phyloP scores from a whole-genome alignment of 2,113 vertebrate species.

The Notarius lentiginosus region DNA sequence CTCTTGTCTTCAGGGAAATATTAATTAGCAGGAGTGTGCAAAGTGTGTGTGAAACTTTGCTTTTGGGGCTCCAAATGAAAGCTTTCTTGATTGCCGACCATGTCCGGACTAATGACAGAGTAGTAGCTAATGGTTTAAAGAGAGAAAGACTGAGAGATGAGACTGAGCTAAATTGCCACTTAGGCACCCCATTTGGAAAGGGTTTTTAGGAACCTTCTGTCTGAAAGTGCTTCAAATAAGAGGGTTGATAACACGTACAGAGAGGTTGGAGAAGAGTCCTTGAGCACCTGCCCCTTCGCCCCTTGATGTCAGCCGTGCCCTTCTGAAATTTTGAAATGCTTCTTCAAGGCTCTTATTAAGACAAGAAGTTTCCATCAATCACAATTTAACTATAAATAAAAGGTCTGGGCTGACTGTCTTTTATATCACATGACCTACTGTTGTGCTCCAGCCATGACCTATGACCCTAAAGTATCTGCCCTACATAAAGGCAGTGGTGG shows the following conservation, averaged over 20 bases:
- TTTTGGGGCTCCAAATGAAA: slow-evolving; percentile 20
- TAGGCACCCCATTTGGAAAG: slow-evolving; percentile 1
- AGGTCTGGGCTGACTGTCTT: not conserved
- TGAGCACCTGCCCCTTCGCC: not conserved
- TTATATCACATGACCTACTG: not conserved
- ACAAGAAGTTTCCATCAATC: not conserved
- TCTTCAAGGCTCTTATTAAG: not conserved
- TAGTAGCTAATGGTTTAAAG: slow-evolving; percentile 41
- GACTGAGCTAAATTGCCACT: slow-evolving; percentile 37
- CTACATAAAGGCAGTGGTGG: not conserved
- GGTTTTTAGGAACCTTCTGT: slow-evolving; percentile 10
- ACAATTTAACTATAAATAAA: not conserved
- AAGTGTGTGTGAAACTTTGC: slow-evolving; percentile 36
- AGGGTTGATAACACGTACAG: slow-evolving; percentile 40
- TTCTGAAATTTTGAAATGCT: not conserved
- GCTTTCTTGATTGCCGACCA: slow-evolving; percentile 44
- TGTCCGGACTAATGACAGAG: slow-evolving; percentile 26
- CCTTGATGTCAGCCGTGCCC: not conserved
- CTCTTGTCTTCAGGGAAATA: slow-evolving; percentile 42
- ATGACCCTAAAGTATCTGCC: not conserved
- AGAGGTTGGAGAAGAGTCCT: not conserved
- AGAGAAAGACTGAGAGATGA: slow-evolving; percentile 21
- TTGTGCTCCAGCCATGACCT: not conserved
- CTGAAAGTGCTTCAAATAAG: slow-evolving; percentile 35
- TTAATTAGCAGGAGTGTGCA: slow-evolving; percentile 43